Evolutionary conservation across 2,113 vertebrate species (phyloP).

Genomic region (Trematomus loennbergii): DNA sequence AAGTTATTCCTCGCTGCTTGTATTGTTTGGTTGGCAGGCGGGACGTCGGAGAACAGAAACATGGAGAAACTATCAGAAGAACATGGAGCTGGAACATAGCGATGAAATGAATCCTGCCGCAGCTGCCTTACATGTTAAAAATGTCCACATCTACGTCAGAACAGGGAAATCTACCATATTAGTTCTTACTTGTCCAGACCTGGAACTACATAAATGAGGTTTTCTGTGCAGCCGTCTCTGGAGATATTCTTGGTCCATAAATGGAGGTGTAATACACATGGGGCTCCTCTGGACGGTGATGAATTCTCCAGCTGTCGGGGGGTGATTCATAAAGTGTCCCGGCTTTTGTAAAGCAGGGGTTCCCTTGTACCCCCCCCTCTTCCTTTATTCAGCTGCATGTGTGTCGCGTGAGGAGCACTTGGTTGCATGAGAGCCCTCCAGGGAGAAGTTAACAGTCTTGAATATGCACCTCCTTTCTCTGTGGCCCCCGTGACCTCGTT

Average conservation of each 20-base stretch:
- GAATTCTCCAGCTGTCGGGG: constrained; percentile 67
- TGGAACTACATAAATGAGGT: background rate
- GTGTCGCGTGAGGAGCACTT: background rate
- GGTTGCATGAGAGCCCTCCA: background rate
- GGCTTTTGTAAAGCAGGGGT: background rate
- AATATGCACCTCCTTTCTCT: no score
- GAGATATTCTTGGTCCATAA: constrained; percentile 5
- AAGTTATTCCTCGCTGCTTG: constrained; percentile 24
- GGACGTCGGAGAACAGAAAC: constrained; percentile 37
- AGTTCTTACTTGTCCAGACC: background rate
- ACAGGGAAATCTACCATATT: no score
- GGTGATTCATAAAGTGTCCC: constrained; percentile 48
- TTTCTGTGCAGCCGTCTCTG: constrained; percentile 7
- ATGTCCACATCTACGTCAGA: no score
- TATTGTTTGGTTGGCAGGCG: constrained; percentile 42
- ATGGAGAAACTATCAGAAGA: constrained; percentile 63
- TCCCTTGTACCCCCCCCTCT: constrained; percentile 14
- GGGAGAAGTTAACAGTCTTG: no score
- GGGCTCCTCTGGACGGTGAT: constrained; percentile 41
- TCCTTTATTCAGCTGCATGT: background rate
- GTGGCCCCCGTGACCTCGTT: no score
- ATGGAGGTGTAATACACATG: constrained; percentile 45
- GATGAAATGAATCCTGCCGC: no score
- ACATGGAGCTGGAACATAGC: no score
- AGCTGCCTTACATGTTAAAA: no score